These are phyloP conservation scores for Carassius carassius DNA, from an alignment of 2,113 vertebrate species.

Conservation along the genomic window DNA sequence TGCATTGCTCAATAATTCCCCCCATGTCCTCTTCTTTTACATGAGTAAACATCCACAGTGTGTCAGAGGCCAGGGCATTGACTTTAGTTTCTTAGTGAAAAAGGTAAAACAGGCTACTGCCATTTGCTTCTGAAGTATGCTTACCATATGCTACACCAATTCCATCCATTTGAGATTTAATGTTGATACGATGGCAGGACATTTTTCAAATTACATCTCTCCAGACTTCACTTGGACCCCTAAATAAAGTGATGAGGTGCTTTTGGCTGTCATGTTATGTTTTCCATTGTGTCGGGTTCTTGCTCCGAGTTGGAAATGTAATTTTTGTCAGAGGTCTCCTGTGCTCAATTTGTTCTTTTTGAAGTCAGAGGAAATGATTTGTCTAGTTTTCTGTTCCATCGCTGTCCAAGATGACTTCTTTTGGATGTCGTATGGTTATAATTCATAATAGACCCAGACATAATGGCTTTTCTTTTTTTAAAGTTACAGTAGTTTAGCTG, in stretches of 20 bases:
- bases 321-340: constrained; percentile 51
- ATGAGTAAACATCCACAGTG: constrained; percentile 43
- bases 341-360: constrained; percentile 56
- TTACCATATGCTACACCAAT: constrained; percentile 47
- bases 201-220: constrained; percentile 50
- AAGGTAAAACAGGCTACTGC: constrained; percentile 25
- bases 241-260: constrained; percentile 57
- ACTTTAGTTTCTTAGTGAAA: constrained; percentile 31
- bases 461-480: not conserved
- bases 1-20: not conserved
- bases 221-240: constrained; percentile 36
- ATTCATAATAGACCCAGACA: constrained; percentile 13
- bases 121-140: constrained; percentile 7
- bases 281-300: constrained; percentile 44
- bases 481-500: not conserved
- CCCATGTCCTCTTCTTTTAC: not conserved
- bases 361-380: constrained; percentile 54
- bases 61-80: constrained; percentile 24
- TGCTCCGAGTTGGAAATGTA: constrained; percentile 44
- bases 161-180: constrained; percentile 36
- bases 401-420: constrained; percentile 20
- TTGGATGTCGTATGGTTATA: constrained; percentile 18
- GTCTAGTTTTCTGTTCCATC: constrained; percentile 50
- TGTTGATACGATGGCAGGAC: constrained; percentile 44
- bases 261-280: constrained; percentile 57